Evolutionary conservation across 2,113 vertebrate species (phyloP).

Genomic region (Crocuta crocuta): DNA sequence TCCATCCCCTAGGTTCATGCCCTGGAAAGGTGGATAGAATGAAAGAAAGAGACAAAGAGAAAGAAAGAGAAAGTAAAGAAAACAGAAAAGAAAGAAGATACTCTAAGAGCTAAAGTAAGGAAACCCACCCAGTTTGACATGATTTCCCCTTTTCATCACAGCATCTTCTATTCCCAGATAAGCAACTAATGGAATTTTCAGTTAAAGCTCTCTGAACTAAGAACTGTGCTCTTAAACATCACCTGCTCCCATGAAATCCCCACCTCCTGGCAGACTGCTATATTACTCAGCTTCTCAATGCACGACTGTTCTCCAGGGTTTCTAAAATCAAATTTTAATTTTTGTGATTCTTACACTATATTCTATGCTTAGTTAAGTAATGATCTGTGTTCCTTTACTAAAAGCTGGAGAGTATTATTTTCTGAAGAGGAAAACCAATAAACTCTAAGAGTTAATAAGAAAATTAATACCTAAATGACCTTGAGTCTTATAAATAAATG

Average conservation of each 20-base stretch:
- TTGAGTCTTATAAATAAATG: slow-evolving; percentile 44
- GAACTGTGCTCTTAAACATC: neutral
- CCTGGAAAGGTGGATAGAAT: neutral
- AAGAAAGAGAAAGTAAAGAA: neutral
- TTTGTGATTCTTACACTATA: neutral
- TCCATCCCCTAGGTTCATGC: neutral
- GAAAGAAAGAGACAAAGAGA: no score
- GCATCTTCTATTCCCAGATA: neutral
- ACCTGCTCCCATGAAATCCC: neutral
- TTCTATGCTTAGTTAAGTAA: neutral
- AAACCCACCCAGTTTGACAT: neutral
- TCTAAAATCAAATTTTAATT: neutral
- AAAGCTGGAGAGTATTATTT: neutral
- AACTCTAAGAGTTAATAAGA: slow-evolving; percentile 22
- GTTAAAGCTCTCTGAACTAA: neutral
- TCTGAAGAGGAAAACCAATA: slow-evolving; percentile 17
- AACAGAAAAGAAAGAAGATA: neutral
- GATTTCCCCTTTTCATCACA: neutral
- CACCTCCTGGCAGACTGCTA: neutral
- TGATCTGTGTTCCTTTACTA: neutral
- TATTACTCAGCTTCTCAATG: neutral
- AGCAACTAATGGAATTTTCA: neutral
- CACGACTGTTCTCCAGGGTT: neutral
- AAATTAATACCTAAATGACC: slow-evolving; percentile 58
- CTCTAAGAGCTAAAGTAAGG: slow-evolving; percentile 28